These are phyloP conservation scores for Carassius auratus DNA, from an alignment of 2,113 vertebrate genomes.

Conservation along the genomic window DNA sequence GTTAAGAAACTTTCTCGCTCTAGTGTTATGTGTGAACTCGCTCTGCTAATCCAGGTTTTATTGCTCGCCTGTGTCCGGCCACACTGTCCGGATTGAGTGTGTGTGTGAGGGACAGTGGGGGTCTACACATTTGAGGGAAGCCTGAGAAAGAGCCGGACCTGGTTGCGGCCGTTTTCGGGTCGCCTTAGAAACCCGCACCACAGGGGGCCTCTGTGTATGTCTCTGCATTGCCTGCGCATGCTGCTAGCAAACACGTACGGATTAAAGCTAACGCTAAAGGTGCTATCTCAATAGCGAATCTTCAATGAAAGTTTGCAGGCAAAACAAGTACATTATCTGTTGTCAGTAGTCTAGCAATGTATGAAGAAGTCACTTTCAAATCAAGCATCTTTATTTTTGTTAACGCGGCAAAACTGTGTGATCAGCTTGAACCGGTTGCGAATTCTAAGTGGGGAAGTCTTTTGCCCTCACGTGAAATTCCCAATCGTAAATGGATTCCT, in stretches of 20 bases:
- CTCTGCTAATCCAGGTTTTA: no score
- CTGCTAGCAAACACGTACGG: constrained; percentile 53
- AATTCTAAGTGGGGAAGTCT: no score
- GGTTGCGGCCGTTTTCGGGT: constrained; percentile 89
- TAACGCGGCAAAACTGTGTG: neutral
- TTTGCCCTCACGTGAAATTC: neutral
- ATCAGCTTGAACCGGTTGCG: no score
- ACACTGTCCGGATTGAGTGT: constrained; percentile 73
- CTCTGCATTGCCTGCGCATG: constrained; percentile 51
- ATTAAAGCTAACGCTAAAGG: neutral
- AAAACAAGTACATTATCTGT: neutral
- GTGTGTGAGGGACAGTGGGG: constrained; percentile 67
- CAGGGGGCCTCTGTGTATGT: constrained; percentile 87
- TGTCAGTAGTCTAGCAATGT: no score
- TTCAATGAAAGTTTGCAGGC: no score
- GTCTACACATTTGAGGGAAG: constrained; percentile 87
- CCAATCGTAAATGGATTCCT: neutral
- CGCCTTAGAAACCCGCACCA: constrained; percentile 90
- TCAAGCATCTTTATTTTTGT: neutral
- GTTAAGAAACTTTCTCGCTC: constrained; percentile 78
- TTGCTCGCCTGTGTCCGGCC: no score
- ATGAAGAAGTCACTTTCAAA: neutral
- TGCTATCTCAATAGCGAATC: neutral
- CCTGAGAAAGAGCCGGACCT: constrained; percentile 93
- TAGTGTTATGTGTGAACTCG: constrained; percentile 66